Evolutionary conservation across 2,888 invertebrate genomes (phyloP).

Genomic region (Mamestra brassicae): DNA sequence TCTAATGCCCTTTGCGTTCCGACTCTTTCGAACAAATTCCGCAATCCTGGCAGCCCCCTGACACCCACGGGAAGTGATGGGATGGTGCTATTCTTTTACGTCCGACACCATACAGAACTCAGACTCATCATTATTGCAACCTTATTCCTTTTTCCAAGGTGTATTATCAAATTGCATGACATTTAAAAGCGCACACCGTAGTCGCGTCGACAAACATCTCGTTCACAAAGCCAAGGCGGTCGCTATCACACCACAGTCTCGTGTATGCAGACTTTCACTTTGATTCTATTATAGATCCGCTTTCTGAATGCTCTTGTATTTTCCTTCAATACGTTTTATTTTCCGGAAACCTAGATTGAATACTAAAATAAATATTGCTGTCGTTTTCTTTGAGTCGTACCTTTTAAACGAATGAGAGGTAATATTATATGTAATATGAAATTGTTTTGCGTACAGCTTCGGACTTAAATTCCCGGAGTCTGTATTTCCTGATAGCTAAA

Average conservation of each 20-base stretch:
- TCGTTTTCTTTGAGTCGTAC: no score
- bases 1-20: no score
- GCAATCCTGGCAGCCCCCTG: no score
- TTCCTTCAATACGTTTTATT: conserved; percentile 19
- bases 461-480: no score
- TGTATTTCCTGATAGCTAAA: no score
- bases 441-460: no score
- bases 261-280: conserved; percentile 8
- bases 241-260: conserved; percentile 4
- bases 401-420: no score
- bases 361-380: not conserved
- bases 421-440: no score
- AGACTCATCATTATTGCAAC: not conserved
- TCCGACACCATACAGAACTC: no score
- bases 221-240: not conserved
- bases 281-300: conserved; percentile 51
- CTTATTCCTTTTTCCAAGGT: not conserved
- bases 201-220: not conserved
- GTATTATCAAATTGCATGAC: not conserved
- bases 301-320: conserved; percentile 7
- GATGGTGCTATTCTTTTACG: no score
- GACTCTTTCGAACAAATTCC: no score
- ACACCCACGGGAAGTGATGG: no score
- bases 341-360: not conserved
- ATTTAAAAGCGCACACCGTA: not conserved